Evolutionary conservation across 1,140 invertebrate species (phyloP), one percentile per base, ranked within the genome.

Genomic region (Tetragonula clypearis): DNA sequence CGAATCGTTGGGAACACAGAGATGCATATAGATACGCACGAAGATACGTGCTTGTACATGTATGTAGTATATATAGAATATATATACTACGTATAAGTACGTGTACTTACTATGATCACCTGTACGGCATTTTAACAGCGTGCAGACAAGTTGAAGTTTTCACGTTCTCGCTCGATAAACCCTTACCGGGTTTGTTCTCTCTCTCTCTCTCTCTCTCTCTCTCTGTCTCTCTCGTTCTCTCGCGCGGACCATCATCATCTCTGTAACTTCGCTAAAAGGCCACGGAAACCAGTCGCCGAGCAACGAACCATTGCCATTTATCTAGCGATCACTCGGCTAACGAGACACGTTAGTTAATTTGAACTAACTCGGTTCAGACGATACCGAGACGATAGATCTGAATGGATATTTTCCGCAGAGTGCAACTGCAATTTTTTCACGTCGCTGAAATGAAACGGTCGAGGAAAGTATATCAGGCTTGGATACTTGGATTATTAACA

Each of bases 81-180:
- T 30, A 30, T 30, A 21, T 35, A 11, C 11, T 2, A 5, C 15
- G 49, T 77, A 53, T 21, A 19, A 11, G 4, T 23, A 4, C 17
- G 5, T 41, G 41, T 41, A 41, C 41, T 4, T 9, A 49, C 14
- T 30, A 9, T 56, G 66, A 68, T 76, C 56, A 65, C 23, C 62
- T 41, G 56, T 82, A 85, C 89, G 85, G 89, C 88, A 87, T 78
- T 90, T 90, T 89, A 90, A 90, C 89, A 81, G 87, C 86, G 78
- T 89, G 87, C 88, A 78, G 85, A 90, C 88, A 87, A 86, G 85
- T 82, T 53, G 73, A 84, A 87, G 87, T 87, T 85, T 82, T 87
- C 88, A 66, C 88, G 84, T 90, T 85, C 62, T n/a, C 79, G 83
- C 53, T 85, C 87, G 77, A 89, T 89, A 89, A 88, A 68, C 78